Percentiles rank a stretch among this genome's conserved stretches.
These are phyloP conservation scores for Drosophila mayri DNA, from an alignment of 1,140 invertebrate species.

Conservation along the genomic window DNA sequence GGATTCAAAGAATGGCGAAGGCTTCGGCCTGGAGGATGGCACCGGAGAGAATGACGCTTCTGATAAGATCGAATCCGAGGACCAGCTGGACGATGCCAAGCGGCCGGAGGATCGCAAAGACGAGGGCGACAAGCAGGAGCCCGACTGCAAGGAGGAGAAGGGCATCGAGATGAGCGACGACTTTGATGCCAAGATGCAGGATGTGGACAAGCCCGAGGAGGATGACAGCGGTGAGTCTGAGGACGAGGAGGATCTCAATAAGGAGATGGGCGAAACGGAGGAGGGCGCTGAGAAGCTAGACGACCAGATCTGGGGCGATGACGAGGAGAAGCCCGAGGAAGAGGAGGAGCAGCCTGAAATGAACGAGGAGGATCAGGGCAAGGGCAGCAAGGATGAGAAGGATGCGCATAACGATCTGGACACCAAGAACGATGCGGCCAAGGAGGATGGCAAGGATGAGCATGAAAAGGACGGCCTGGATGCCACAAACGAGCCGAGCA, in stretches of 20 bases:
- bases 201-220: slow-evolving; percentile 90
- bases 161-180: slow-evolving; percentile 87
- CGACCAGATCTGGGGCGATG: slow-evolving; percentile 95
- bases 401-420: slow-evolving; percentile 88
- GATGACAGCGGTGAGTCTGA: slow-evolving; percentile 89
- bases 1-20: slow-evolving; percentile 87
- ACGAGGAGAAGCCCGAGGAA: slow-evolving; percentile 90
- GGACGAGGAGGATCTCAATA: slow-evolving; percentile 92
- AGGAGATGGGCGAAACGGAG: slow-evolving; percentile 97
- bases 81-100: slow-evolving; percentile 96
- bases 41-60: slow-evolving; percentile 98
- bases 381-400: slow-evolving; percentile 90
- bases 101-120: slow-evolving; percentile 89
- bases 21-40: slow-evolving; percentile 95
- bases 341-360: slow-evolving; percentile 87
- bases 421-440: slow-evolving; percentile 86
- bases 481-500: slow-evolving; percentile 79
- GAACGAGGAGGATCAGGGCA: slow-evolving; percentile 88
- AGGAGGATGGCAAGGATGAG: slow-evolving; percentile 86
- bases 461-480: slow-evolving; percentile 85
- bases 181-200: slow-evolving; percentile 90
- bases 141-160: slow-evolving; percentile 95
- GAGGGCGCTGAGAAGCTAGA: slow-evolving; percentile 92
- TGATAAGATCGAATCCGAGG: slow-evolving; percentile 90
- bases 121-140: slow-evolving; percentile 85